phyloP scores from a whole-genome alignment of 2,797 vertebrate species.

The Numenius phaeopus region DNA sequence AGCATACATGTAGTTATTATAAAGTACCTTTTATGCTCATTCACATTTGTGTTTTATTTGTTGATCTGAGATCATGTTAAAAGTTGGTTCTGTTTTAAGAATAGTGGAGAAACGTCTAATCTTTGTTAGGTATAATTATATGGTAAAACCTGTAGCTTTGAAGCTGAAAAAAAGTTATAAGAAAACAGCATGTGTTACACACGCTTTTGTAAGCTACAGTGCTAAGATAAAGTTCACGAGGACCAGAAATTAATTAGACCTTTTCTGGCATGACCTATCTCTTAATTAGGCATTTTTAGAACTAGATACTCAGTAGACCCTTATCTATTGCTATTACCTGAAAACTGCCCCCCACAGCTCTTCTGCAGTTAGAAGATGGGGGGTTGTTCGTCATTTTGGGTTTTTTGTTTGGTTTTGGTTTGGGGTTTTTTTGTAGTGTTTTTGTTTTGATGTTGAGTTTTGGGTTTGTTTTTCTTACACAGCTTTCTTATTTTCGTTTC shows the following conservation, averaged over 20 bases:
- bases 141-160: conserved; percentile 7
- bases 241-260: neutral
- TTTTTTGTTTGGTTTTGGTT: neutral
- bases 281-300: conserved; percentile 7
- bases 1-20: neutral
- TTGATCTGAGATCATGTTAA: conserved; percentile 24
- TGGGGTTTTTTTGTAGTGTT: neutral
- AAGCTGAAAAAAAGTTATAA: conserved; percentile 39
- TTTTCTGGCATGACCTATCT: conserved; percentile 27
- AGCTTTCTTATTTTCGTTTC: neutral
- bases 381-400: neutral
- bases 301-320: neutral
- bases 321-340: neutral
- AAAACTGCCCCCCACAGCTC: neutral
- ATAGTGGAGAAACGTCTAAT: conserved; percentile 34
- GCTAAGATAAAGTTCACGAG: conserved; percentile 36
- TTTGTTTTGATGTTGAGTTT: neutral
- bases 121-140: conserved; percentile 62
- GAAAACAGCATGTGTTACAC: neutral
- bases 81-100: conserved; percentile 14
- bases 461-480: no score
- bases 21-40: conserved; percentile 33
- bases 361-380: neutral
- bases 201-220: conserved; percentile 12
- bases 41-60: conserved; percentile 1